A percentile compares a stretch with the other conserved stretches of the same genome.
Evolutionary conservation across 2,113 vertebrate genomes (phyloP).

Genomic region (Tringa solitaria): DNA sequence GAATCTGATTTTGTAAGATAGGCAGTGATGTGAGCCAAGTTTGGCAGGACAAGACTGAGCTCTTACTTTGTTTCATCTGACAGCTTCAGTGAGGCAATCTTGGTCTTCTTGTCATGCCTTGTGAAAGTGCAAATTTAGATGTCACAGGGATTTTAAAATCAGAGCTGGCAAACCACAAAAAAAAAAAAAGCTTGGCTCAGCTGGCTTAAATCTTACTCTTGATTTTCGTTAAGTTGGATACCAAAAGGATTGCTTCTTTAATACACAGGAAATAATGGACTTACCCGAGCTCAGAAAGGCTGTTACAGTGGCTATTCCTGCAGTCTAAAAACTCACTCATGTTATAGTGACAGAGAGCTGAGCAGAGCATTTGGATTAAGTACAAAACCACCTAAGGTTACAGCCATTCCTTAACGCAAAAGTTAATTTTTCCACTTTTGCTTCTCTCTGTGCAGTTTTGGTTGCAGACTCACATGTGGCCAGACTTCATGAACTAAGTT

Average conservation of each 20-base stretch:
- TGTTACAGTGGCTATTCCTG: not conserved
- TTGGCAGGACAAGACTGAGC: conserved; percentile 42
- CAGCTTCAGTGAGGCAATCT: conserved; percentile 45
- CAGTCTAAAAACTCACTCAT: not conserved
- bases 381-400: not conserved
- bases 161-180: conserved; percentile 33
- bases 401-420: not conserved
- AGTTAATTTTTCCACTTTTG: not conserved
- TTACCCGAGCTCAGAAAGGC: not conserved
- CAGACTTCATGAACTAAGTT: not conserved
- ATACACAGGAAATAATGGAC: conserved; percentile 33
- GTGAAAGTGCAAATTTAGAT: conserved; percentile 59
- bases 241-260: conserved; percentile 21
- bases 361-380: not conserved
- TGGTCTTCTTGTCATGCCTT: conserved; percentile 32
- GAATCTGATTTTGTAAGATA: conserved; percentile 55
- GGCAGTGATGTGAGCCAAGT: conserved; percentile 41
- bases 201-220: conserved; percentile 38
- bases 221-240: conserved; percentile 35
- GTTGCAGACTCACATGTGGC: accelerated
- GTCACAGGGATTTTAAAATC: conserved; percentile 51
- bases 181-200: not conserved
- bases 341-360: not conserved
- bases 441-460: not conserved
- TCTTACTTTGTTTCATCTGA: conserved; percentile 54